Percentiles rank a stretch among this genome's conserved stretches.
Evolutionary conservation across 1,140 invertebrate species (phyloP).

Genomic region (Caenorhabditis elegans): WBcel235 BX284604.4:11506001-11506500

Average conservation of each 20-base stretch:
- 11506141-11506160: not conserved
- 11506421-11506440: not conserved
- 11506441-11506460: not conserved
- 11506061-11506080: not conserved
- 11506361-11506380: not conserved
- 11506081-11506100: not conserved
- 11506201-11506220: no score
- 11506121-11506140: not conserved
- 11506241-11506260: no score
- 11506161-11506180: not conserved
- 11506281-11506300: no score
- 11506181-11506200: not conserved
- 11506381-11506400: no score
- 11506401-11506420: no score
- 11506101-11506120: not conserved
- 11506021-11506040: no score
- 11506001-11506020: no score
- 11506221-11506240: no score
- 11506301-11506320: no score
- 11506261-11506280: no score
- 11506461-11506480: not conserved
- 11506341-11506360: no score
- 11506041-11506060: not conserved
- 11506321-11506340: no score
- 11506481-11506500: not conserved